Conservation (phyloP, 1,140 invertebrate species). For the Calosoma granatense region DNA sequence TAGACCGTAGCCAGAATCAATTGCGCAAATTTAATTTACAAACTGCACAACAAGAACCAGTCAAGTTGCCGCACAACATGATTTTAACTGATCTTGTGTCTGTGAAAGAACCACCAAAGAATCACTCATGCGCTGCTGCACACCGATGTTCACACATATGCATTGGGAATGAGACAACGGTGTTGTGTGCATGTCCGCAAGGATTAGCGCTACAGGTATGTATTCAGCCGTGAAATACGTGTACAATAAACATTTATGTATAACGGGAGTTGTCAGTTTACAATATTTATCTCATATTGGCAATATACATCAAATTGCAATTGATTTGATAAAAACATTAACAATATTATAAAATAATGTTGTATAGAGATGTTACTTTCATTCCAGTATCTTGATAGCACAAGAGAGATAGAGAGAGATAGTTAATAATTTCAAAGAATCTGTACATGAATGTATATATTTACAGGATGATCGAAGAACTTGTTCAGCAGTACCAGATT, state of each 20-base stretch:
- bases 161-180: slow-evolving; percentile 35
- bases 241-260: no score
- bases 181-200: slow-evolving; percentile 66
- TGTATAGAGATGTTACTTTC: no score
- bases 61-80: slow-evolving; percentile 26
- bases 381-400: no score
- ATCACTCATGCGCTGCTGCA: slow-evolving; percentile 23
- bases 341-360: no score
- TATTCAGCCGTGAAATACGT: neutral
- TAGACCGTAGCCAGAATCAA: slow-evolving; percentile 27
- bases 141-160: slow-evolving; percentile 61
- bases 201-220: slow-evolving; percentile 54
- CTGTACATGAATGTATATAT: neutral
- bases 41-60: slow-evolving; percentile 23
- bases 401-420: no score
- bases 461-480: slow-evolving; percentile 32
- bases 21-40: slow-evolving; percentile 28
- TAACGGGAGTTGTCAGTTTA: no score
- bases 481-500: slow-evolving; percentile 62
- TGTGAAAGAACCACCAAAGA: slow-evolving; percentile 24
- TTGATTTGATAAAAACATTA: no score
- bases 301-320: no score
- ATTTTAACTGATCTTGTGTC: slow-evolving; percentile 26
- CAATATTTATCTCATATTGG: no score
- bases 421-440: no score